Evolutionary conservation across 2,888 invertebrate species (phyloP).

Genomic region (Tetragonisca angustula): DNA sequence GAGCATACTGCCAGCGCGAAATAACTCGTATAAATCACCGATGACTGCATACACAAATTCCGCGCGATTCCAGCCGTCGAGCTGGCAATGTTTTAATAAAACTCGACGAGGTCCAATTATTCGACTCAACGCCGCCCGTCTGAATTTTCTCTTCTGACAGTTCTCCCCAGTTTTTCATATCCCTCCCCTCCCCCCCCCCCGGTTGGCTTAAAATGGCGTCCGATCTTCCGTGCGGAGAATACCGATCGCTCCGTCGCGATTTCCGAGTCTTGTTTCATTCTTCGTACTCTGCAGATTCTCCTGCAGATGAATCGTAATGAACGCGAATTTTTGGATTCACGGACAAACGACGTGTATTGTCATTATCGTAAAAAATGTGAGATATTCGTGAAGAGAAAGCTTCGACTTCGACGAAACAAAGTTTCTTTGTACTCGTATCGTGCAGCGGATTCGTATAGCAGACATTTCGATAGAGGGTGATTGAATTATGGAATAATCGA

Average conservation of each 20-base stretch:
- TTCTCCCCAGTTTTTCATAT: slow-evolving; percentile 26
- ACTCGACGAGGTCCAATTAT: slow-evolving; percentile 70
- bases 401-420: too few species aligned
- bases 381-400: too few species aligned
- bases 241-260: too few species aligned
- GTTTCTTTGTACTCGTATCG: too few species aligned
- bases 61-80: slow-evolving; percentile 60
- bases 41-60: slow-evolving; percentile 67
- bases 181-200: too few species aligned
- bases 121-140: slow-evolving; percentile 61
- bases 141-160: slow-evolving; percentile 28
- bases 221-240: background rate
- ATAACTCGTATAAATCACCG: slow-evolving; percentile 74
- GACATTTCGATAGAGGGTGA: background rate
- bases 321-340: too few species aligned
- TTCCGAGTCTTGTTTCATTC: too few species aligned
- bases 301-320: too few species aligned
- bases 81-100: slow-evolving; percentile 72
- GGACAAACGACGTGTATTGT: too few species aligned
- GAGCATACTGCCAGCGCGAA: slow-evolving; percentile 64
- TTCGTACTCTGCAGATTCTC: too few species aligned
- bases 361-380: too few species aligned
- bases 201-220: background rate
- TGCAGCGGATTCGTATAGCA: background rate
- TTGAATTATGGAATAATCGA: background rate